phyloP scores from a whole-genome alignment of 2,113 vertebrate species.

The Ptychochromis oligacanthus region DNA sequence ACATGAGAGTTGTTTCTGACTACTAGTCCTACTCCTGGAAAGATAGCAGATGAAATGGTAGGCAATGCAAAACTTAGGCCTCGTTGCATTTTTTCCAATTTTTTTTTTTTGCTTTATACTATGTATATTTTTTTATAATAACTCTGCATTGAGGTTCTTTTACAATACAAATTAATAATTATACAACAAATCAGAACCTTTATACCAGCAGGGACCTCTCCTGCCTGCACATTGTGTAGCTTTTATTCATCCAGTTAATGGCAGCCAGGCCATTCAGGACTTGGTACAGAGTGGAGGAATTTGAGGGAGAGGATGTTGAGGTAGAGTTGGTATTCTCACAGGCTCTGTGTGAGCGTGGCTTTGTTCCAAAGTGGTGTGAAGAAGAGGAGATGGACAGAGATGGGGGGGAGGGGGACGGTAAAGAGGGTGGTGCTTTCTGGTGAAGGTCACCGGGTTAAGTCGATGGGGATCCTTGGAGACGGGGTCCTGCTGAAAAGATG shows the following conservation, averaged over 20 bases:
- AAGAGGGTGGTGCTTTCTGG: slow-evolving; percentile 44
- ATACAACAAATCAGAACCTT: background rate
- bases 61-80: background rate
- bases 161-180: background rate
- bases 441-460: slow-evolving; percentile 80
- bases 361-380: slow-evolving; percentile 74
- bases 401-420: background rate
- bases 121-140: background rate
- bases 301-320: slow-evolving; percentile 42
- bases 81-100: background rate
- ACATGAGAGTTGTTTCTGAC: background rate
- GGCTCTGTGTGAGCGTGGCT: slow-evolving; percentile 62
- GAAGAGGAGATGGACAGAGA: slow-evolving; percentile 42
- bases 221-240: background rate
- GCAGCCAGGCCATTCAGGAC: slow-evolving; percentile 25
- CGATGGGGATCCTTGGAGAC: slow-evolving; percentile 72
- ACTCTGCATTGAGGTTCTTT: background rate
- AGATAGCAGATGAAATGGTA: no score
- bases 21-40: no score
- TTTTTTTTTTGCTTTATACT: background rate
- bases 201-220: background rate
- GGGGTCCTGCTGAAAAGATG: slow-evolving; percentile 72
- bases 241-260: slow-evolving; percentile 17
- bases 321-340: slow-evolving; percentile 54
- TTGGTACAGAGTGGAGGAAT: slow-evolving; percentile 35